Evolutionary conservation across 2,113 vertebrate species (phyloP).

Genomic region (Corythaixoides concolor): DNA sequence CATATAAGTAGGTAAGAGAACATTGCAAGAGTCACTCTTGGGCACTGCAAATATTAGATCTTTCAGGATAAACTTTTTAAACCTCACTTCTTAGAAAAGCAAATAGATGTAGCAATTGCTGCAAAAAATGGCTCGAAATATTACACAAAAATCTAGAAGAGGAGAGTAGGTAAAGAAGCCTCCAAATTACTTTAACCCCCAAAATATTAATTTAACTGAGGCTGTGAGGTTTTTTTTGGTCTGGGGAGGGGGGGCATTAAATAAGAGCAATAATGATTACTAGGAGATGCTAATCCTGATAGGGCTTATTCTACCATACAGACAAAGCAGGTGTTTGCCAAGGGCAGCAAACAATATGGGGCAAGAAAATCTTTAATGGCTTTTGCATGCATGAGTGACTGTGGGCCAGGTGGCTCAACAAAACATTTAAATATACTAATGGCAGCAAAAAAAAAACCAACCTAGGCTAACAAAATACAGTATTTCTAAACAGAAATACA

Average conservation of each 20-base stretch:
- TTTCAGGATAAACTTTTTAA: neutral
- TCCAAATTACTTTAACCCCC: neutral
- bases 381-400: neutral
- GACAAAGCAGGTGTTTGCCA: conserved; percentile 45
- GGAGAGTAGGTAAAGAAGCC: neutral
- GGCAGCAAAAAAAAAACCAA: neutral
- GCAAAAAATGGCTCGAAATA: neutral
- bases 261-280: neutral
- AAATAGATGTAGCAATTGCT: neutral
- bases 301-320: neutral
- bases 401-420: neutral
- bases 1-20: neutral
- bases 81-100: neutral
- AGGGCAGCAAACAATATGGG: conserved; percentile 9
- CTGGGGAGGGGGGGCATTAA: neutral
- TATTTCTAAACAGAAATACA: neutral
- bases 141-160: neutral
- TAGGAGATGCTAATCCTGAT: neutral
- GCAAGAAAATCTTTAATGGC: neutral
- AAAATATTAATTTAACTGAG: neutral
- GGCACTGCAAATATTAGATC: neutral
- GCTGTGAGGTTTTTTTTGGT: neutral
- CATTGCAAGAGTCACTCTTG: neutral
- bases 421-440: neutral
- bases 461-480: neutral